These are phyloP conservation scores for Pomacea maculata DNA, from an alignment of 1,140 invertebrate species.

Conservation along the genomic window DNA sequence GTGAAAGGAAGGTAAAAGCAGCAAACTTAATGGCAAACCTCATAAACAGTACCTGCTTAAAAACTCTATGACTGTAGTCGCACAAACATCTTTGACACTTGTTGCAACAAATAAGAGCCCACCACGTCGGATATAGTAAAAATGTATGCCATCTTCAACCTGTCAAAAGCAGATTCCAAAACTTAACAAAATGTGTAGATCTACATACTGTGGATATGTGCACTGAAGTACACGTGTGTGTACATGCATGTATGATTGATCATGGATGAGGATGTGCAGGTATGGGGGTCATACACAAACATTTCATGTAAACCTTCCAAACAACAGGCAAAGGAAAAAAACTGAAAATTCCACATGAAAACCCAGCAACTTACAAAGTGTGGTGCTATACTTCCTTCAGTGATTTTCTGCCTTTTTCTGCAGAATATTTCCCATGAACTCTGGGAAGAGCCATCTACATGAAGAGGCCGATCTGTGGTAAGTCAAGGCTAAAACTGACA, in stretches of 20 bases:
- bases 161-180: conserved; percentile 28
- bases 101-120: conserved; percentile 51
- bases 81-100: conserved; percentile 35
- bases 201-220: not conserved
- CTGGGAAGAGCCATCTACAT: no score
- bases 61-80: conserved; percentile 51
- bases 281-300: no score
- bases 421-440: conserved; percentile 20
- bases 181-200: no score
- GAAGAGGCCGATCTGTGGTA: no score
- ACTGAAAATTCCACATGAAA: no score
- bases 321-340: no score
- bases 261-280: no score
- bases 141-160: conserved; percentile 36
- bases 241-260: not conserved
- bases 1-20: no score
- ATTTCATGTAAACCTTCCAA: no score
- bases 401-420: conserved; percentile 27
- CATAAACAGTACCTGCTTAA: conserved; percentile 42
- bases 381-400: conserved; percentile 30
- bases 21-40: no score
- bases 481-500: no score
- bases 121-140: conserved; percentile 49
- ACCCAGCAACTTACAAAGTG: conserved; percentile 49
- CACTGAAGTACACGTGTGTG: not conserved